Percentiles rank a stretch among this genome's conserved stretches.
These are phyloP conservation scores for Crotalus horridus DNA, from an alignment of 2,113 vertebrate genomes.

Conservation along the genomic window DNA sequence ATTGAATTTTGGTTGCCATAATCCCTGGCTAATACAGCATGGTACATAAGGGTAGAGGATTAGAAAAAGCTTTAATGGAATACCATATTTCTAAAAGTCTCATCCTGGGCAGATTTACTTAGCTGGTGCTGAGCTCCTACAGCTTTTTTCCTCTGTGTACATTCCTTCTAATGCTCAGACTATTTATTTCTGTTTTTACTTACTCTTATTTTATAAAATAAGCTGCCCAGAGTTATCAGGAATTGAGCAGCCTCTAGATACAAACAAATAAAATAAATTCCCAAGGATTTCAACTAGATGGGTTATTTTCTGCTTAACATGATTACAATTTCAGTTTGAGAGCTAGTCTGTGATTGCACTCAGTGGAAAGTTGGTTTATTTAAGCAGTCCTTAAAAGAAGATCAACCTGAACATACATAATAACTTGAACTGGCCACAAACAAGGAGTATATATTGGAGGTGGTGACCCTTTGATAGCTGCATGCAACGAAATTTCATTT, in stretches of 20 bases:
- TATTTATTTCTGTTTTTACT: neutral
- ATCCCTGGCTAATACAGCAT: neutral
- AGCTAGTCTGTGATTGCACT: neutral
- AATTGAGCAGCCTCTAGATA: neutral
- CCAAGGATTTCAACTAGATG: neutral
- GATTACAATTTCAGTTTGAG: neutral
- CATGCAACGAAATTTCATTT: no score
- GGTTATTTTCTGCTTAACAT: neutral
- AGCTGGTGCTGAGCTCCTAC: neutral
- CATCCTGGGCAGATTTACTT: neutral
- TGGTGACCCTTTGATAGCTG: no score
- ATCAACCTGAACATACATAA: neutral
- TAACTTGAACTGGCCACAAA: no score
- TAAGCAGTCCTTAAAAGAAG: neutral
- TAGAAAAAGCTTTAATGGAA: neutral
- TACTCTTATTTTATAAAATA: neutral
- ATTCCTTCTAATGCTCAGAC: neutral
- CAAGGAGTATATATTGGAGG: no score
- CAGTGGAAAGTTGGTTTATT: neutral
- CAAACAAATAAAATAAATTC: neutral
- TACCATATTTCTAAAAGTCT: neutral
- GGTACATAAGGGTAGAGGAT: neutral
- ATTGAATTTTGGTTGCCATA: neutral
- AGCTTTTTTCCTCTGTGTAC: neutral
- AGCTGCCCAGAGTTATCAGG: neutral